Conservation (phyloP, 2,888 invertebrate species). For the Cataglyphis cursor region DNA sequence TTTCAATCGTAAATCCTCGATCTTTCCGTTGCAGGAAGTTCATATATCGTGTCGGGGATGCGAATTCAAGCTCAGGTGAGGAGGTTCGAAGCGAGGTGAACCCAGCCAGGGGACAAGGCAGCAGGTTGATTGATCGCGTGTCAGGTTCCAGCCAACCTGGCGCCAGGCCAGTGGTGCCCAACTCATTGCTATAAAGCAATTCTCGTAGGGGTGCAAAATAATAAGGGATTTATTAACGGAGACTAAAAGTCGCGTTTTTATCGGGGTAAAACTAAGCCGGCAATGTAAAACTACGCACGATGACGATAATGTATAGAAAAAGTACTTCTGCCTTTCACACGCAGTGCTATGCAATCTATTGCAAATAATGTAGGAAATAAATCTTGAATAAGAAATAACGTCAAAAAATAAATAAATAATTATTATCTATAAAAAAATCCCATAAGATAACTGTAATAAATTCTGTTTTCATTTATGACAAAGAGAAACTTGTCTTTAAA, state of each 20-base stretch:
- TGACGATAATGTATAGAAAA: constrained; percentile 15
- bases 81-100: constrained; percentile 71
- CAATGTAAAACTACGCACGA: constrained; percentile 6
- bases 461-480: background rate
- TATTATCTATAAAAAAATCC: background rate
- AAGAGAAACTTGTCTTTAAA: background rate
- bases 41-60: constrained; percentile 57
- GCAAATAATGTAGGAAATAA: background rate
- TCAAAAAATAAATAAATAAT: constrained; percentile 7
- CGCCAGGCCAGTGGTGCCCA: constrained; percentile 84
- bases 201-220: constrained; percentile 7
- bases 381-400: background rate
- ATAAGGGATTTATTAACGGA: constrained; percentile 10
- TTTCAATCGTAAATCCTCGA: constrained; percentile 28
- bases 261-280: background rate
- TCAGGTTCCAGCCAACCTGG: constrained; percentile 86
- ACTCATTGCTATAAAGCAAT: constrained; percentile 64
- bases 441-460: background rate
- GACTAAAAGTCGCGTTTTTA: constrained; percentile 39
- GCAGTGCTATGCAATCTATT: background rate
- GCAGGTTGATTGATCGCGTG: constrained; percentile 86
- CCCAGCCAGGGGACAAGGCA: constrained; percentile 74
- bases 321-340: constrained; percentile 7
- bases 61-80: constrained; percentile 72
- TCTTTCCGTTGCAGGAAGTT: constrained; percentile 18